Conservation (phyloP, 2,113 vertebrate genomes). For the Carassius auratus region DNA sequence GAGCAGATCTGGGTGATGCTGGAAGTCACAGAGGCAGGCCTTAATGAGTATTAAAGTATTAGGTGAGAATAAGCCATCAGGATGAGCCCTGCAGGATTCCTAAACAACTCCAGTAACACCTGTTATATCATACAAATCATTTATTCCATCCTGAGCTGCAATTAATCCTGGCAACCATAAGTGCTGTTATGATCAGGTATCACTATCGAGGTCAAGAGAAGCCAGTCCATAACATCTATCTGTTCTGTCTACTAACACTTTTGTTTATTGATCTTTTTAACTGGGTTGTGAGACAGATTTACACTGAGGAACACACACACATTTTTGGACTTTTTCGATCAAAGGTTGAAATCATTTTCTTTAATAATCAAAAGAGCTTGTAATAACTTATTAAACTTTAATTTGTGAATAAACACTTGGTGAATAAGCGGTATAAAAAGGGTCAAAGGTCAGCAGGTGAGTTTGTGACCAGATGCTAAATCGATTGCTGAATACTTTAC, state of each 20-base stretch:
- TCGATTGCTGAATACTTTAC: too few species aligned
- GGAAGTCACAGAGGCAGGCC: conserved; percentile 77
- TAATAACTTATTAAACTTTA: too few species aligned
- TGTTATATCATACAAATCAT: conserved; percentile 65
- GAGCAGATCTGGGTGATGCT: conserved; percentile 59
- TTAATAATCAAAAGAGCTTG: too few species aligned
- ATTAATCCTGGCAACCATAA: conserved; percentile 6
- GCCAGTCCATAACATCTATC: background rate
- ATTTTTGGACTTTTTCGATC: too few species aligned
- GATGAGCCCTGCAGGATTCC: conserved; percentile 72
- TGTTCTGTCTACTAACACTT: background rate
- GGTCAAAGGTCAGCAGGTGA: too few species aligned
- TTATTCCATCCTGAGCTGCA: background rate
- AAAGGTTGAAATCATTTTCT: too few species aligned
- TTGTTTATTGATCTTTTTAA: background rate
- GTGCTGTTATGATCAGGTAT: background rate
- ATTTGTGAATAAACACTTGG: too few species aligned
- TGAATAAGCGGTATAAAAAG: too few species aligned
- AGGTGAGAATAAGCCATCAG: conserved; percentile 76
- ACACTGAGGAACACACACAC: background rate
- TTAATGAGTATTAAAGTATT: conserved; percentile 81
- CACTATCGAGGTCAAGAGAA: conserved; percentile 16
- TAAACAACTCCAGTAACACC: conserved; percentile 77
- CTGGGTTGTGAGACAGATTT: background rate
- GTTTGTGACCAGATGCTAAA: too few species aligned